Evolutionary conservation across 2,888 invertebrate species (phyloP).

Genomic region (Tortricodes alternella): DNA sequence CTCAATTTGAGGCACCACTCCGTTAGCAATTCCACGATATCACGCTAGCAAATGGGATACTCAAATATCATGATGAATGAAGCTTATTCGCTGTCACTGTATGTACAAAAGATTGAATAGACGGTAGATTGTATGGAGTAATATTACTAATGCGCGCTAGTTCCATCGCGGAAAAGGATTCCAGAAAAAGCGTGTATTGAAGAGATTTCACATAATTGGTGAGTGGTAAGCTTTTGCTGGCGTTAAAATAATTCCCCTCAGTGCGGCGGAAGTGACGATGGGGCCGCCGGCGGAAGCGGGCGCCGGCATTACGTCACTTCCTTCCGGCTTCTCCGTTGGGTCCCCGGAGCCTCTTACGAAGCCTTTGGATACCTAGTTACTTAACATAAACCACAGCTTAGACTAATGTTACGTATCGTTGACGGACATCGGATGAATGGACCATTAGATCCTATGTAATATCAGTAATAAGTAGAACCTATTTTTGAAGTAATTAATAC

Average conservation of each 20-base stretch:
- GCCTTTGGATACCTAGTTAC: constrained; percentile 39
- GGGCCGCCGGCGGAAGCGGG: constrained; percentile 52
- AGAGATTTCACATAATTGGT: constrained; percentile 53
- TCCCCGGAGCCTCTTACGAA: constrained; percentile 52
- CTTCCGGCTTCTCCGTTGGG: constrained; percentile 54
- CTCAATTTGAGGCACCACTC: not conserved
- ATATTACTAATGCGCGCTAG: constrained; percentile 23
- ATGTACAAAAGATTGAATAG: constrained; percentile 14
- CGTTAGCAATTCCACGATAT: not conserved
- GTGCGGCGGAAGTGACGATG: constrained; percentile 56
- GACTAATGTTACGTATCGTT: constrained; percentile 12
- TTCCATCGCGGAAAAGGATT: not conserved
- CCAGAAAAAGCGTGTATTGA: not conserved
- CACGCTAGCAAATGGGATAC: not conserved
- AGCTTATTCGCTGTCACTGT: constrained; percentile 5
- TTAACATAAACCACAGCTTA: constrained; percentile 30
- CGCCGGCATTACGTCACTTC: constrained; percentile 54
- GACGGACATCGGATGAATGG: not conserved
- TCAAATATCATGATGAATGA: constrained; percentile 13
- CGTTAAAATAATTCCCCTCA: constrained; percentile 61
- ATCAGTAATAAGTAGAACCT: no score
- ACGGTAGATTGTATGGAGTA: constrained; percentile 8
- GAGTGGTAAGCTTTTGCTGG: constrained; percentile 49
- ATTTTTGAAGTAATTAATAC: no score
- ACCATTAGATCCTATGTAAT: no score